Evolutionary conservation across 2,113 vertebrate species (phyloP).

Genomic region (Podarcis cretensis): DNA sequence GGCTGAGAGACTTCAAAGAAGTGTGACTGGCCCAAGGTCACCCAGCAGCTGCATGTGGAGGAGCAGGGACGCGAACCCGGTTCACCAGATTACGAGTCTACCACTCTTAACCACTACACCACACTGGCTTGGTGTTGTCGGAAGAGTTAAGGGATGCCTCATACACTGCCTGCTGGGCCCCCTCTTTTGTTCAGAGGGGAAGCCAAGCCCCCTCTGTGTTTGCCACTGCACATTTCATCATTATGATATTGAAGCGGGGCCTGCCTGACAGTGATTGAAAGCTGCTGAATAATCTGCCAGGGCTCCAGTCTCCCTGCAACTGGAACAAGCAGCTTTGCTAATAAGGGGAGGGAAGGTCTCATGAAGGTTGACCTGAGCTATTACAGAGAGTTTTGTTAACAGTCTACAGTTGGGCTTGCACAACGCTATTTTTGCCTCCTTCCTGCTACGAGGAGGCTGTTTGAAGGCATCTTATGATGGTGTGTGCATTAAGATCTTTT

Average conservation of each 20-base stretch:
- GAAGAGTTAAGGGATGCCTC: conserved; percentile 35
- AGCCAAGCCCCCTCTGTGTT: conserved; percentile 51
- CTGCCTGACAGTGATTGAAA: conserved; percentile 24
- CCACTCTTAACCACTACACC: no score
- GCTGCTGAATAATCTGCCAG: conserved; percentile 11
- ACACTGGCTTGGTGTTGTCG: background rate
- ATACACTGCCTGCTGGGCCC: conserved; percentile 55
- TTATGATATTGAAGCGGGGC: background rate
- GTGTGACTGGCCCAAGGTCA: no score
- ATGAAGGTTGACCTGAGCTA: background rate
- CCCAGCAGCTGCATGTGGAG: no score
- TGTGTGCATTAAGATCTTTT: background rate
- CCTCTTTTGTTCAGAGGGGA: conserved; percentile 65
- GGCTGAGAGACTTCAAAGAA: no score
- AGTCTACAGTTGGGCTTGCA: accelerated
- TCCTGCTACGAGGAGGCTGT: background rate
- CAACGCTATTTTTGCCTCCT: background rate
- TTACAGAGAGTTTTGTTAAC: accelerated
- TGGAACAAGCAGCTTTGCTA: background rate
- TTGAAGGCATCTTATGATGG: no score
- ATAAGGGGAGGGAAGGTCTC: accelerated
- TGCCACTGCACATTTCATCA: conserved; percentile 53
- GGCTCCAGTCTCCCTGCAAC: background rate
- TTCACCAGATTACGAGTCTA: no score
- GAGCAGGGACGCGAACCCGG: no score